Evolutionary conservation across 2,888 invertebrate species (phyloP).

Genomic region (Scaptomyza tumidula): DNA sequence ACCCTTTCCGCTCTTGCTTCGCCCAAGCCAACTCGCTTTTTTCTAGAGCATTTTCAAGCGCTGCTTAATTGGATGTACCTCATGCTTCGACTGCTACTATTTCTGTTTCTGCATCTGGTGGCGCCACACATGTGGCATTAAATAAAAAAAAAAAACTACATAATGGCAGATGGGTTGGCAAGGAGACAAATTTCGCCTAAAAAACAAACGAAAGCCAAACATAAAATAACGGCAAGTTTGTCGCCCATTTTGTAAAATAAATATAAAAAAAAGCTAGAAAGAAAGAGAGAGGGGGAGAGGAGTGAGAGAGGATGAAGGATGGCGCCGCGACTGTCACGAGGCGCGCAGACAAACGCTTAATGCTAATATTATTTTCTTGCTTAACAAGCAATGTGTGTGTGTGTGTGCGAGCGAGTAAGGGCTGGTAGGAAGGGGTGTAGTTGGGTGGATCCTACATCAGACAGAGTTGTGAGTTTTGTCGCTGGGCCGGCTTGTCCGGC

Average conservation of each 20-base stretch:
- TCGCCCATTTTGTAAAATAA: constrained; percentile 78
- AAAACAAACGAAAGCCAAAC: constrained; percentile 37
- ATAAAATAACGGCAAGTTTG: constrained; percentile 69
- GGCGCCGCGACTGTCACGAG: constrained; percentile 66
- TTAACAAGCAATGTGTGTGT: constrained; percentile 62
- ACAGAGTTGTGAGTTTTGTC: background rate
- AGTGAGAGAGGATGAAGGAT: constrained; percentile 22
- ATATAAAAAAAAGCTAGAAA: constrained; percentile 45
- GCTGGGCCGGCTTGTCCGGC: constrained; percentile 21
- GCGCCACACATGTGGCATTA: constrained; percentile 58
- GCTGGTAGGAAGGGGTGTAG: background rate
- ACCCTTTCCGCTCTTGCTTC: constrained; percentile 9
- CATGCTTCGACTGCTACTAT: constrained; percentile 20
- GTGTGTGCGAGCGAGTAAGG: background rate
- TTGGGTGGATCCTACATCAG: constrained; percentile 10
- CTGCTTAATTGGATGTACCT: constrained; percentile 75
- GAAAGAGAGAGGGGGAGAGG: background rate
- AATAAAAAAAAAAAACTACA: constrained; percentile 47
- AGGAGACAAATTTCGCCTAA: constrained; percentile 24
- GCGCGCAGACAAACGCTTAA: constrained; percentile 79
- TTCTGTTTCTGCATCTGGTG: constrained; percentile 10
- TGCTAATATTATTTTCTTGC: constrained; percentile 78
- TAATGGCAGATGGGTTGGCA: background rate
- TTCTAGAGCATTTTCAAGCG: constrained; percentile 67
- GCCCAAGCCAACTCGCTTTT: constrained; percentile 40